Base-by-base conservation (phyloP, 2,797 vertebrate species). In the Kryptopterus vitreolus region DNA sequence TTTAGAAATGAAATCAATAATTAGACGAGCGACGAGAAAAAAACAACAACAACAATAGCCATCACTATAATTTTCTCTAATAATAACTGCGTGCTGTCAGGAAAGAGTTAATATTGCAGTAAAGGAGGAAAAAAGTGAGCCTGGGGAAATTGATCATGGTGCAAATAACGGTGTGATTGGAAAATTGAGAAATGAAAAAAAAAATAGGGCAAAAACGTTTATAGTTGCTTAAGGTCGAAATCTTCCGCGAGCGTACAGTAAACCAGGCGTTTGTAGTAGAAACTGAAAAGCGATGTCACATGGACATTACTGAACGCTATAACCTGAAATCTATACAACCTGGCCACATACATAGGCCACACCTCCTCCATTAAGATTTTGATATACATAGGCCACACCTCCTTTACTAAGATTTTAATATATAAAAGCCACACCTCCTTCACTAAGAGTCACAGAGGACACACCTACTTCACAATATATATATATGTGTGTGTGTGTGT, bases 41-140 rank as follows among this genome's bases (percentile, higher is more conserved):
- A n/a, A n/a, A n/a, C n/a, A n/a, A n/a, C n/a, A n/a, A n/a, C n/a
- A n/a, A n/a, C n/a, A 70, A 52, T 38, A 3, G 15, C 52, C 33
- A 58, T 58, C 15, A 43, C 13, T 38, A 24, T 58, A 0, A 58
- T 58, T 43, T 22, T 18, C 48, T 22, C 0, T 53, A 71, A 71
- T 53, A 31, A 73, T 58, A 38, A 57, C 6, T 2, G 15, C n/a
- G n/a, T n/a, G 3, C 52, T 4, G 22, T 12, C 13, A 73, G 33
- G 71, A 73, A 73, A 73, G 71, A 15, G 71, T 73, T 73, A 58
- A 58, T 73, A 43, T 43, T 73, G 71, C 53, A 16, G 53, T 58
- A 57, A 11, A 33, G 13, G 18, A 15, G 29, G 13, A 71, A 72
- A 71, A 72, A 4, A 4, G 33, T 16, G n/a, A 26, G 33, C 24